These are phyloP conservation scores for Agelaius tricolor DNA, from an alignment of 2,113 vertebrate genomes.

Conservation along the genomic window DNA sequence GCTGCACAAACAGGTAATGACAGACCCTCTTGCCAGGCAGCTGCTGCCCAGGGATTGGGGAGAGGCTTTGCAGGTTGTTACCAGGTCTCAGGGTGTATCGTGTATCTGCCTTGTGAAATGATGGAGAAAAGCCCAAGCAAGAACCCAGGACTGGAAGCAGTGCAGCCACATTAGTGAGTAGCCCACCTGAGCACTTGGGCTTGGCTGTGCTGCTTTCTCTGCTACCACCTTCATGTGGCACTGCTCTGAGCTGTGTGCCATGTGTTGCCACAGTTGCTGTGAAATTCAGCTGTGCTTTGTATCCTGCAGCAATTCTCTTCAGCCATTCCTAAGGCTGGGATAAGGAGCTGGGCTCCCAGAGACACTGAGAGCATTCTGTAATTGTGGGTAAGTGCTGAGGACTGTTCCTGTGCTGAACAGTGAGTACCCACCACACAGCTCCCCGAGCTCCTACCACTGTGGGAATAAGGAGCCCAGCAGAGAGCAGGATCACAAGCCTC, in stretches of 20 bases:
- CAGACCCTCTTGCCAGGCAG: background rate
- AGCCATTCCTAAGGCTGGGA: background rate
- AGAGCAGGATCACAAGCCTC: background rate
- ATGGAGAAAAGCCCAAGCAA: background rate
- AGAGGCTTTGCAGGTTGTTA: background rate
- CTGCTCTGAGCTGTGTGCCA: fast-evolving
- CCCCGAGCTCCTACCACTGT: fast-evolving
- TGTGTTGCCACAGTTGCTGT: fast-evolving
- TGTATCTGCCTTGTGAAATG: fast-evolving
- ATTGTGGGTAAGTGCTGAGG: background rate
- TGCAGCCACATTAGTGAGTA: fast-evolving
- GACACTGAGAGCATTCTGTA: background rate
- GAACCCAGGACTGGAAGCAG: background rate
- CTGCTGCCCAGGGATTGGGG: background rate
- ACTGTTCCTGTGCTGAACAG: background rate
- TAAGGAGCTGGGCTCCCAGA: background rate
- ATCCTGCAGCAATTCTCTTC: background rate
- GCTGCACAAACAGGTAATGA: background rate
- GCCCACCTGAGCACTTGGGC: background rate
- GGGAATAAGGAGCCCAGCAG: background rate
- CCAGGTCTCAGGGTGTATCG: background rate
- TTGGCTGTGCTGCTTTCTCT: background rate
- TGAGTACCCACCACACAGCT: background rate
- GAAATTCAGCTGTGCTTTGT: background rate
- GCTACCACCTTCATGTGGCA: fast-evolving